A percentile compares a stretch with the other conserved stretches of the same genome.
These are phyloP conservation scores for Gila orcuttii DNA, from an alignment of 2,113 vertebrate species.

Conservation along the genomic window DNA sequence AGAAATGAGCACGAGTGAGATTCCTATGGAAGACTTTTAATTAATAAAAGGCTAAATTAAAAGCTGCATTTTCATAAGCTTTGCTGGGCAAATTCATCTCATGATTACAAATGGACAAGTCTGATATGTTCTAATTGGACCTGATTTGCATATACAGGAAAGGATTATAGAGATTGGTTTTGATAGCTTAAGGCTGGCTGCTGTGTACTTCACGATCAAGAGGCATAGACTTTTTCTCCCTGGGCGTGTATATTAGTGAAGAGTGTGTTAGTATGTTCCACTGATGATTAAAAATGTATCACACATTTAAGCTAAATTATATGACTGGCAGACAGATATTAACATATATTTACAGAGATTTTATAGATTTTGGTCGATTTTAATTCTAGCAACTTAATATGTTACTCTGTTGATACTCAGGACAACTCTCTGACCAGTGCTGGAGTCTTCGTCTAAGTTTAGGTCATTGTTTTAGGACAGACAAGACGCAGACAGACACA, in stretches of 20 bases:
- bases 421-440: neutral
- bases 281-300: neutral
- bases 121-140: constrained; percentile 52
- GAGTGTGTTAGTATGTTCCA: neutral
- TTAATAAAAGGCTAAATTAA: constrained; percentile 53
- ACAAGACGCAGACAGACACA: neutral
- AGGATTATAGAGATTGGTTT: constrained; percentile 35
- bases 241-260: neutral
- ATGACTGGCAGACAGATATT: neutral
- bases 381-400: neutral
- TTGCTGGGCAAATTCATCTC: constrained; percentile 51
- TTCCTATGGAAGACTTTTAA: constrained; percentile 46
- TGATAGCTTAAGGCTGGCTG: constrained; percentile 44
- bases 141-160: constrained; percentile 44
- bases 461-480: neutral
- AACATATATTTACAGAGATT: neutral
- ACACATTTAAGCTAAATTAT: neutral
- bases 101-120: constrained; percentile 58
- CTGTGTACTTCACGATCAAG: constrained; percentile 32
- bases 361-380: neutral
- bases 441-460: neutral
- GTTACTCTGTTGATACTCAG: neutral
- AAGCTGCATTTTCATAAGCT: constrained; percentile 48
- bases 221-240: neutral
- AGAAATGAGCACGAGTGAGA: constrained; percentile 46